phyloP scores from a whole-genome alignment of 2,797 vertebrate species.

The Morelia viridis region DNA sequence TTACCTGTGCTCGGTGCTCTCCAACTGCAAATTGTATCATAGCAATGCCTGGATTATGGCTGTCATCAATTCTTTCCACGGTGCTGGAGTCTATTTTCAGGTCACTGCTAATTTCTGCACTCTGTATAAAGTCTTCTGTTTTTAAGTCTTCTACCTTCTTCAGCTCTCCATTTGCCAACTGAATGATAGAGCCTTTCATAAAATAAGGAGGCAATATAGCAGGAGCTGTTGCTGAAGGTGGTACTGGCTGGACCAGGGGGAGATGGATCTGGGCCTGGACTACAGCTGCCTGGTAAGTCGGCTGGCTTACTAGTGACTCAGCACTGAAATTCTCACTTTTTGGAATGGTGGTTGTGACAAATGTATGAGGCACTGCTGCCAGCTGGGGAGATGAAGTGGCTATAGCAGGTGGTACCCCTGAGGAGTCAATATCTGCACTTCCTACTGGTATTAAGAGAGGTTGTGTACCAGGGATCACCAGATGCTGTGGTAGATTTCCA shows the following conservation, averaged over 20 bases:
- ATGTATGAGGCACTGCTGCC: slow-evolving; percentile 87
- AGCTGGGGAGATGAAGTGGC: slow-evolving; percentile 83
- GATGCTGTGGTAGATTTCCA: slow-evolving; percentile 87
- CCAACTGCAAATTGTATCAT: slow-evolving; percentile 96
- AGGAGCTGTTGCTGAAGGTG: slow-evolving; percentile 74
- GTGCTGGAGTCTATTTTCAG: slow-evolving; percentile 99
- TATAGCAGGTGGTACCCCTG: slow-evolving; percentile 77
- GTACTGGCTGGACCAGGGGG: slow-evolving; percentile 82
- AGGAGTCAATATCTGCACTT: slow-evolving; percentile 82
- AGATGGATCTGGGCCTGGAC: slow-evolving; percentile 94
- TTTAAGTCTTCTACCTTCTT: slow-evolving; percentile 98
- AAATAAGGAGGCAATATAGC: slow-evolving; percentile 94
- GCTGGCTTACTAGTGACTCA: slow-evolving; percentile 74
- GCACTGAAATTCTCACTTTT: slow-evolving; percentile 87
- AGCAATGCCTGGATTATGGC: slow-evolving; percentile 86
- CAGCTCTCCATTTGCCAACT: slow-evolving; percentile 95
- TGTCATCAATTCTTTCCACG: slow-evolving; percentile 92
- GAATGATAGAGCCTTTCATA: slow-evolving; percentile 98
- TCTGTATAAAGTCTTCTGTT: slow-evolving; percentile 99
- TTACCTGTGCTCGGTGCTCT: slow-evolving; percentile 95
- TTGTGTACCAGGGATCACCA: slow-evolving; percentile 92
- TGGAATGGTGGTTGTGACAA: slow-evolving; percentile 82
- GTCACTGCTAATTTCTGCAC: slow-evolving; percentile 95
- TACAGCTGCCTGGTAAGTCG: slow-evolving; percentile 79
- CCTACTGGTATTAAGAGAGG: slow-evolving; percentile 92